A percentile compares a stretch with the other conserved stretches of the same genome.
Evolutionary conservation across 2,113 vertebrate genomes (phyloP).

Genomic region (Chloroceryle aenea): DNA sequence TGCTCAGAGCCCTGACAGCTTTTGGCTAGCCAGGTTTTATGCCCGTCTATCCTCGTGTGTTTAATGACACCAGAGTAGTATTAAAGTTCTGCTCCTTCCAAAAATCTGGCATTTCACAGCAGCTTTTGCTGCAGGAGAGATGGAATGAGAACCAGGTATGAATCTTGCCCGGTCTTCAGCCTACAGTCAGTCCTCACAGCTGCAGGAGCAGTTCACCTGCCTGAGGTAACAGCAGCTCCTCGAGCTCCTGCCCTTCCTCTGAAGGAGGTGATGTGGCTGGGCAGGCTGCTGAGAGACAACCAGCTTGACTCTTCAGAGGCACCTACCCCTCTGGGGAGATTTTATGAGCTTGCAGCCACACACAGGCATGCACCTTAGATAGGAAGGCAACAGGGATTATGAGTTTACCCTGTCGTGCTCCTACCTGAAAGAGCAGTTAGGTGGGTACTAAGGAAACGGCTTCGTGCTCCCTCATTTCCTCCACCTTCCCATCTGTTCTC

Average conservation of each 20-base stretch:
- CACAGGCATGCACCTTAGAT: neutral
- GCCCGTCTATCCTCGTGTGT: neutral
- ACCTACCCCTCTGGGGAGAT: neutral
- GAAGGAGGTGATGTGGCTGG: neutral
- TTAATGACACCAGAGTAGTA: neutral
- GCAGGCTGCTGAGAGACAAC: neutral
- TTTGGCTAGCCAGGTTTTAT: neutral
- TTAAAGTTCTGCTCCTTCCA: neutral
- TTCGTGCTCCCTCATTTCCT: neutral
- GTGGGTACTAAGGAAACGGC: neutral
- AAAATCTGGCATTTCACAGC: neutral
- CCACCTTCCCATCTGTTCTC: neutral
- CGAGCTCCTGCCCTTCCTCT: neutral
- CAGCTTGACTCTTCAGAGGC: neutral
- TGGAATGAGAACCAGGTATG: neutral
- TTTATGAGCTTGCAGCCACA: accelerated
- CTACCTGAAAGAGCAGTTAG: neutral
- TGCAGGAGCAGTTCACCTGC: neutral
- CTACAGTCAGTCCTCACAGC: neutral
- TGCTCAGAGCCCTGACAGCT: neutral
- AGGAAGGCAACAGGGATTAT: neutral
- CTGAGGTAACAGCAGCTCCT: neutral
- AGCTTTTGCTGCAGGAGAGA: neutral
- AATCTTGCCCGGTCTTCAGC: neutral
- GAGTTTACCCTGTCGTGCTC: neutral